Conservation (phyloP, 2,113 vertebrate species). For the Eulemur rufifrons region DNA sequence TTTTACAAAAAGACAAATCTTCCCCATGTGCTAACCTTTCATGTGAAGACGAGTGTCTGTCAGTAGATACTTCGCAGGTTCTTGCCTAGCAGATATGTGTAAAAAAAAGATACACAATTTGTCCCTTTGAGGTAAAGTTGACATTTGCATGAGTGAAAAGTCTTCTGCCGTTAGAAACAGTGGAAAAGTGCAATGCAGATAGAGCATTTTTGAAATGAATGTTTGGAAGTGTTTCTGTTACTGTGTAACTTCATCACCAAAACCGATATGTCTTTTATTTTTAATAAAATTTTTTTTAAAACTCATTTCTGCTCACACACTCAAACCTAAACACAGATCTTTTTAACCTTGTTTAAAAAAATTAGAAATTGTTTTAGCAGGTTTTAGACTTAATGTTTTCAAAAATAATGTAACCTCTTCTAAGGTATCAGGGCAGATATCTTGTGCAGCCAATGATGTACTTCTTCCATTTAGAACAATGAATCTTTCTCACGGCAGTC, state of each 20-base stretch:
- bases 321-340: neutral
- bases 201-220: neutral
- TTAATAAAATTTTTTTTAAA: neutral
- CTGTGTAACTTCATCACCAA: conserved; percentile 6
- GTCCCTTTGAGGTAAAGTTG: neutral
- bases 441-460: neutral
- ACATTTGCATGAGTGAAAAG: neutral
- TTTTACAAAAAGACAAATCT: neutral
- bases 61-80: neutral
- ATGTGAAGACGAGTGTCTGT: neutral
- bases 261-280: neutral
- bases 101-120: neutral
- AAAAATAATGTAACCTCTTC: neutral
- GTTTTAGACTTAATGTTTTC: neutral
- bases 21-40: neutral
- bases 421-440: neutral
- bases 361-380: neutral
- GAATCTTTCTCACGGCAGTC: neutral
- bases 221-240: neutral
- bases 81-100: neutral
- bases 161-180: neutral
- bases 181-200: neutral
- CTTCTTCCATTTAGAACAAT: neutral
- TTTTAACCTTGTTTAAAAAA: conserved; percentile 14
- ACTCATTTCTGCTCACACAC: neutral